A percentile compares a stretch with the other conserved stretches of the same genome.
phyloP scores from a whole-genome alignment of 2,797 vertebrate genomes.

The Sciaenops ocellatus region DNA sequence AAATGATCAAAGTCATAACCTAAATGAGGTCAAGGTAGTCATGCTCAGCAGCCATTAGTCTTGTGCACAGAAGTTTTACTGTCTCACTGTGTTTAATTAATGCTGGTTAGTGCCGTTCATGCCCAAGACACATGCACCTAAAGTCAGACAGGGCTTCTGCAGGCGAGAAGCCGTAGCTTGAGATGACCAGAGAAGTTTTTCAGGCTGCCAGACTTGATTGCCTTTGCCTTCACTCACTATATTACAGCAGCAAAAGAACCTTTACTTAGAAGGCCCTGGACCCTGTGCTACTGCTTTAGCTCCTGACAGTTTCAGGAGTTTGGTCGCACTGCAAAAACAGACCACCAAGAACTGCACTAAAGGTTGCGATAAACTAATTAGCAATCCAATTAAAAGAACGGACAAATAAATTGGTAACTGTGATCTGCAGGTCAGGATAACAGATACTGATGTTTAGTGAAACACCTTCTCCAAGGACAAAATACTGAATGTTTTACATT shows the following conservation, averaged over 20 bases:
- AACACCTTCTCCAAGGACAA: conserved; percentile 24
- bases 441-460: conserved; percentile 45
- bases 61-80: conserved; percentile 66
- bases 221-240: conserved; percentile 61
- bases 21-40: conserved; percentile 68
- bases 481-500: conserved; percentile 20
- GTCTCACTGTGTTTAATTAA: conserved; percentile 81
- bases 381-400: conserved; percentile 73
- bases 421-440: conserved; percentile 48
- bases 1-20: conserved; percentile 75
- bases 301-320: conserved; percentile 67
- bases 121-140: conserved; percentile 47
- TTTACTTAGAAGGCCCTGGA: conserved; percentile 60
- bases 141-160: conserved; percentile 30
- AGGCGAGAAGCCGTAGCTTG: conserved; percentile 31
- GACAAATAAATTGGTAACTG: conserved; percentile 51
- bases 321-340: conserved; percentile 45
- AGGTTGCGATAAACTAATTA: conserved; percentile 73
- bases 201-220: conserved; percentile 67
- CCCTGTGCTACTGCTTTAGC: conserved; percentile 54
- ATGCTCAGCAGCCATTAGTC: conserved; percentile 70
- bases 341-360: conserved; percentile 42
- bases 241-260: conserved; percentile 59
- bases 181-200: conserved; percentile 47
- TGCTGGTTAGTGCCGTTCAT: conserved; percentile 59